phyloP scores from a whole-genome alignment of 35 echinoderm and acorn worm species.

The Hemicentrotus pulcherrimus region DNA sequence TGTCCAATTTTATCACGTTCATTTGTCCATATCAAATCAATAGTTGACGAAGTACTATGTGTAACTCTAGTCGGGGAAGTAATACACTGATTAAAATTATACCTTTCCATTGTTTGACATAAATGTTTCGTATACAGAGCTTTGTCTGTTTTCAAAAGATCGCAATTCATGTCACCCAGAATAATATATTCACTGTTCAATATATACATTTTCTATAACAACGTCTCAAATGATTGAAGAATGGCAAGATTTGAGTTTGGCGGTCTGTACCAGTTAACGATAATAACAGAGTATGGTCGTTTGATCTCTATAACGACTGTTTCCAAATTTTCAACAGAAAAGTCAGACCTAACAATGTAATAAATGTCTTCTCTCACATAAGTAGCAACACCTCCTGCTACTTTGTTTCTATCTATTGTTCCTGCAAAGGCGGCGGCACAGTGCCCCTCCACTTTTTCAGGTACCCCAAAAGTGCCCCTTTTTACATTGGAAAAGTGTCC shows the following conservation, averaged over 20 bases:
- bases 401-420: neutral
- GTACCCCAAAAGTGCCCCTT: no score
- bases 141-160: neutral
- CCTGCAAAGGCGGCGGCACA: no score
- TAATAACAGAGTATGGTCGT: neutral
- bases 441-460: no score
- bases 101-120: slow-evolving; percentile 3
- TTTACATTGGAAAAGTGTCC: no score
- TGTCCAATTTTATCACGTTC: neutral
- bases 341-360: neutral
- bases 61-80: slow-evolving; percentile 19
- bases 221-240: neutral
- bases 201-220: neutral
- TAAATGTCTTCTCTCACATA: neutral
- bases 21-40: slow-evolving; percentile 17
- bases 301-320: neutral
- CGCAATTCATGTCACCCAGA: slow-evolving; percentile 32
- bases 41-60: neutral
- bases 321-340: neutral
- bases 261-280: slow-evolving; percentile 23
- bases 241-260: neutral
- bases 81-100: neutral
- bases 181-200: neutral
- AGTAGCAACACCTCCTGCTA: neutral
- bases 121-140: neutral